Percentiles rank a stretch among this genome's conserved stretches.
These are phyloP conservation scores for Prorops nasuta DNA, from an alignment of 1,140 invertebrate species.

Conservation along the genomic window DNA sequence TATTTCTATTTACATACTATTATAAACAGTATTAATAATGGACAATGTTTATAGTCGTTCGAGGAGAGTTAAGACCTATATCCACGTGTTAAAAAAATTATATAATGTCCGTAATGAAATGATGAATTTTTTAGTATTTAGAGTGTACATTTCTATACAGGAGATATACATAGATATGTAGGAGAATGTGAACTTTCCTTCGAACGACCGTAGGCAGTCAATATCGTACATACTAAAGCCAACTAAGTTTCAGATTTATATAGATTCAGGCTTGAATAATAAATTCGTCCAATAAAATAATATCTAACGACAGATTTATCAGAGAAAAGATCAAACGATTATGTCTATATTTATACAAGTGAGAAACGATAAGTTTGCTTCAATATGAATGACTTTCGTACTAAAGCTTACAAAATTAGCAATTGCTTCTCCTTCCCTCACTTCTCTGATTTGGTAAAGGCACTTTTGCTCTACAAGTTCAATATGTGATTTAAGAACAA, in stretches of 20 bases:
- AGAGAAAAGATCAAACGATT: not conserved
- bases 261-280: slow-evolving; percentile 15
- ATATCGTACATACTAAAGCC: slow-evolving; percentile 32
- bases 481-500: no score
- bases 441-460: slow-evolving; percentile 38
- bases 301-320: not conserved
- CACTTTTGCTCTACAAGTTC: slow-evolving; percentile 37
- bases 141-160: no score
- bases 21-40: slow-evolving; percentile 41
- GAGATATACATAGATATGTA: slow-evolving; percentile 7
- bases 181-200: slow-evolving; percentile 29
- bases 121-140: no score
- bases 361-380: no score
- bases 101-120: no score
- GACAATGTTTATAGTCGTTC: slow-evolving; percentile 38
- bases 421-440: slow-evolving; percentile 3
- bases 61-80: slow-evolving; percentile 35
- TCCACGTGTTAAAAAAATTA: no score
- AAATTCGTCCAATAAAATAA: slow-evolving; percentile 18
- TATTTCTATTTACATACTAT: slow-evolving; percentile 46
- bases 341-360: no score
- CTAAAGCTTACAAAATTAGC: no score
- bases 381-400: no score
- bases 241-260: slow-evolving; percentile 25
- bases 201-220: slow-evolving; percentile 35